These are phyloP conservation scores for Chrysodeixis includens DNA, from an alignment of 2,888 invertebrate genomes.

Conservation along the genomic window DNA sequence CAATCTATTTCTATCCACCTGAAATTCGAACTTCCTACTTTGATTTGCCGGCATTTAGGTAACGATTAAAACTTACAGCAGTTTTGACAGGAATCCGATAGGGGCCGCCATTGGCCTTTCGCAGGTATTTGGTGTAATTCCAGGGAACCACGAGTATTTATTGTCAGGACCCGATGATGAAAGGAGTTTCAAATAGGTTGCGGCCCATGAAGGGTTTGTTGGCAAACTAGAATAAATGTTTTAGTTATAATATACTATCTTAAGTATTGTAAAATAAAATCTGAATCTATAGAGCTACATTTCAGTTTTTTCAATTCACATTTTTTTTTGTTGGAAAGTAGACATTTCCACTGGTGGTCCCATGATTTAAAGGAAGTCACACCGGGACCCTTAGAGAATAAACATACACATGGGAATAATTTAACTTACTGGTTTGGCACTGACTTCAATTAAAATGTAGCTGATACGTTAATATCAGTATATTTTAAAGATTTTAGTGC, in stretches of 20 bases:
- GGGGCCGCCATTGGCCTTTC: conserved; percentile 9
- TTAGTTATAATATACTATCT: not conserved
- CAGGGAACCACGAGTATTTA: conserved; percentile 16
- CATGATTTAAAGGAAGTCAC: too few relatives aligned
- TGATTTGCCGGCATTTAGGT: not conserved
- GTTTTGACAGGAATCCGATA: conserved; percentile 39
- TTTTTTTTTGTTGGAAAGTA: too few relatives aligned
- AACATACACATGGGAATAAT: too few relatives aligned
- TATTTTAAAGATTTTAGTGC: too few relatives aligned
- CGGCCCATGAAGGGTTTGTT: conserved; percentile 18
- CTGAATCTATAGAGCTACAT: too few relatives aligned
- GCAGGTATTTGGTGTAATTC: conserved; percentile 7
- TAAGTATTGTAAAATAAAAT: not conserved
- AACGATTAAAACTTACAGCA: conserved; percentile 29
- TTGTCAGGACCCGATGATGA: conserved; percentile 14
- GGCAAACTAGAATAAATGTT: conserved; percentile 36
- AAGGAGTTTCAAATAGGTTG: conserved; percentile 25
- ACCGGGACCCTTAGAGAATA: too few relatives aligned
- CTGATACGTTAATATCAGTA: too few relatives aligned
- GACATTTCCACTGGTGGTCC: too few relatives aligned
- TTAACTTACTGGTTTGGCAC: too few relatives aligned
- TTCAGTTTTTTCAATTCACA: too few relatives aligned
- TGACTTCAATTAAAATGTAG: too few relatives aligned
- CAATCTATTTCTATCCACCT: not conserved
- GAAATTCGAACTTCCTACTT: not conserved